Conservation (phyloP, 2,797 vertebrate genomes). For the Strix occidentalis region DNA sequence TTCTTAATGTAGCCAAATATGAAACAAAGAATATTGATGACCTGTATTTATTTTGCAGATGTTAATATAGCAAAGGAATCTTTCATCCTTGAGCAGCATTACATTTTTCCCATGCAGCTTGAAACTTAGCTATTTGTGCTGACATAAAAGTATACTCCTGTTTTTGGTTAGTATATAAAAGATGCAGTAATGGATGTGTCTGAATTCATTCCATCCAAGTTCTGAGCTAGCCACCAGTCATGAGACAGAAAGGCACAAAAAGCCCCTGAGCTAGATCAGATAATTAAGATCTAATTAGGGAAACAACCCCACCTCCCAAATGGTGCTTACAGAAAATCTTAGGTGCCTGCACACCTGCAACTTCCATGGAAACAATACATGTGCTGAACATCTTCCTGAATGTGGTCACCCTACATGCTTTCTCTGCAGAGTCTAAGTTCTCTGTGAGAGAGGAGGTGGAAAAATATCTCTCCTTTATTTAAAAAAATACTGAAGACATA, state of each 20-base stretch:
- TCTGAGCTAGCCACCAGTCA: neutral
- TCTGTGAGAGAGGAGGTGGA: neutral
- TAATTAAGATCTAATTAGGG: neutral
- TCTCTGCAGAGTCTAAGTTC: neutral
- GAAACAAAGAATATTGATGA: conserved; percentile 45
- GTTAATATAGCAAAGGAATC: neutral
- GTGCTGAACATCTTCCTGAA: neutral
- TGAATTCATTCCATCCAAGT: neutral
- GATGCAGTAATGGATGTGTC: neutral
- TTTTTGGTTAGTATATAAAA: neutral
- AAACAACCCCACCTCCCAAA: neutral
- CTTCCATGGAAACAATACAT: neutral
- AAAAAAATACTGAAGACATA: neutral
- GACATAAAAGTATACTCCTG: neutral
- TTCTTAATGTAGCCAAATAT: conserved; percentile 32
- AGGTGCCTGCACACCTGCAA: neutral
- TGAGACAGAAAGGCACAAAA: neutral
- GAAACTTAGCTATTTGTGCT: neutral
- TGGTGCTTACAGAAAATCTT: neutral
- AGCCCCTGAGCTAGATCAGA: neutral
- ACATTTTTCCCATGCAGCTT: neutral
- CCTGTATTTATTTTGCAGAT: conserved; percentile 30
- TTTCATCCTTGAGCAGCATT: neutral
- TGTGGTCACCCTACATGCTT: neutral
- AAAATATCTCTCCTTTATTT: neutral